Conservation (phyloP, 1,140 invertebrate species). For the Maniola jurtina region DNA sequence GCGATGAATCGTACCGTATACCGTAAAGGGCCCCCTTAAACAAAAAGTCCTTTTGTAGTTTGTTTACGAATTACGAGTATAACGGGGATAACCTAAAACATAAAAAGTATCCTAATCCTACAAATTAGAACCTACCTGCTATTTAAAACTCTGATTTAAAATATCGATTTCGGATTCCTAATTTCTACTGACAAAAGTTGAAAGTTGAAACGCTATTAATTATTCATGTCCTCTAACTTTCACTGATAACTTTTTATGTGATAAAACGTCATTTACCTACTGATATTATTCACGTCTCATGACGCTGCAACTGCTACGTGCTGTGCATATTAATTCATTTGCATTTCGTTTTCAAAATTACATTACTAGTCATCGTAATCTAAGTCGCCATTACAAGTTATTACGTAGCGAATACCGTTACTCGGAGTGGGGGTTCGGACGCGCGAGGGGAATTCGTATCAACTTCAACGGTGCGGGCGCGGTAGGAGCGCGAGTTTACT, state of each 20-base stretch:
- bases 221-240: conserved; percentile 30
- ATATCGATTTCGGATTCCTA: not conserved
- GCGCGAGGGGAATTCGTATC: conserved; percentile 69
- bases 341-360: conserved; percentile 56
- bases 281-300: conserved; percentile 52
- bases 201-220: conserved; percentile 11
- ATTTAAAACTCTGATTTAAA: too few species aligned
- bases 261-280: conserved; percentile 28
- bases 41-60: too few species aligned
- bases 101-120: too few species aligned
- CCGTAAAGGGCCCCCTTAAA: too few species aligned
- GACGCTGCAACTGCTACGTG: conserved; percentile 66
- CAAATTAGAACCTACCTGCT: too few species aligned
- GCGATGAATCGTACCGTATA: too few species aligned
- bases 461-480: conserved; percentile 69
- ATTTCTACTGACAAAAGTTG: not conserved
- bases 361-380: conserved; percentile 52
- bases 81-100: too few species aligned
- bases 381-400: conserved; percentile 60
- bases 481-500: conserved; percentile 72
- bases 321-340: conserved; percentile 66
- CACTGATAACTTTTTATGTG: conserved; percentile 11
- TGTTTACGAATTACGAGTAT: too few species aligned
- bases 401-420: conserved; percentile 75
- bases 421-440: conserved; percentile 58